Evolutionary conservation across 2,113 vertebrate species (phyloP).

Genomic region (Ameiurus melas): DNA sequence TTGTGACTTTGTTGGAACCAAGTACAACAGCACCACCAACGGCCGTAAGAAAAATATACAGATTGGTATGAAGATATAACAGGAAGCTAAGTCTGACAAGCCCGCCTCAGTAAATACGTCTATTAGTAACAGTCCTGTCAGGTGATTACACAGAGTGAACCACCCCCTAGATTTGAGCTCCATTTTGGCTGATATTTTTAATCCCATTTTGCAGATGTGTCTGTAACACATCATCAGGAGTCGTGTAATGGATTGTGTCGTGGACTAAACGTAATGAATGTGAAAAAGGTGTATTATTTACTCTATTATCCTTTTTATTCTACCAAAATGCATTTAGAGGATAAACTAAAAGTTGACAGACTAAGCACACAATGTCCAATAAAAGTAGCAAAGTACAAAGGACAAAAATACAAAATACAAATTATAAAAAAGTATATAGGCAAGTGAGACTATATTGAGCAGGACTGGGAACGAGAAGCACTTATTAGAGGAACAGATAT

Average conservation of each 20-base stretch:
- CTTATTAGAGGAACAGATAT: not conserved
- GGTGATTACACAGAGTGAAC: not conserved
- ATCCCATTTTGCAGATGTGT: not conserved
- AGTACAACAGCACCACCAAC: not conserved
- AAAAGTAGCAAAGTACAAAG: not conserved
- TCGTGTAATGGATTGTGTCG: not conserved
- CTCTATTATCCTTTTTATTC: not conserved
- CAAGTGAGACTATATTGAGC: not conserved
- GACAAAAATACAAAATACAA: not conserved
- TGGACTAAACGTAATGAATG: not conserved
- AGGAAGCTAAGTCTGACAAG: no score
- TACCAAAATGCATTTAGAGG: not conserved
- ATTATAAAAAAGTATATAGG: not conserved
- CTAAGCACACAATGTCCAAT: not conserved
- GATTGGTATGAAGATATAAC: not conserved
- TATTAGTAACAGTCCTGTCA: no score
- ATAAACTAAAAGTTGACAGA: not conserved
- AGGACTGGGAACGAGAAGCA: not conserved
- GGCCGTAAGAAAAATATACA: not conserved
- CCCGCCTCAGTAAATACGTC: no score
- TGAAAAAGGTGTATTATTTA: not conserved
- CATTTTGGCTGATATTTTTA: not conserved
- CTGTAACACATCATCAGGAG: not conserved
- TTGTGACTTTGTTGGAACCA: not conserved
- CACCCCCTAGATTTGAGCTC: not conserved